Base-by-base conservation (phyloP, 1,140 invertebrate species). In the Teleopsis dalmanni region DNA sequence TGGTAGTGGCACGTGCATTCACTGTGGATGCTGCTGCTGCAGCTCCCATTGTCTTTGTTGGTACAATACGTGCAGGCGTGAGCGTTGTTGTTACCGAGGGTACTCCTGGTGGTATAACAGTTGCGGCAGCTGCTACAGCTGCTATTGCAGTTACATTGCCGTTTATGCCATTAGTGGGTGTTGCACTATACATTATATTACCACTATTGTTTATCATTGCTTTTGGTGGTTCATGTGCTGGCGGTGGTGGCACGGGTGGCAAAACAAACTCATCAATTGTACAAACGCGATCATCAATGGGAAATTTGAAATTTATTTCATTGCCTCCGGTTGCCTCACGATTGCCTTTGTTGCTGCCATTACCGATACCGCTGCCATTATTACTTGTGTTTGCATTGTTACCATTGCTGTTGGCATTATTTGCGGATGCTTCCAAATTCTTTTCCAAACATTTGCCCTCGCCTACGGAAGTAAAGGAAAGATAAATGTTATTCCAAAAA, bases 221-320 rank as follows among this genome's bases (percentile, higher is more conserved):
- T 22, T 5, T 23, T 35, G 42, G 52, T 33, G 47, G 37, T 27
- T 45, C 22, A 31, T 47, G 42, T 16, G 38, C 14, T 2, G 57
- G 57, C n/a, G 61, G 60, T 18, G 62, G 57, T 9, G 66, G 60
- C 18, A 64, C 53, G 23, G 64, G 56, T 1, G 62, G 60, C 42
- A 65, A 35, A 6, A 68, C 54, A 26, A 71, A 47, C 18, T 71
- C 67, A 52, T 71, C 68, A 52, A 70, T 66, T 22, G 68, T 71
- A 50, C 68, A 71, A 25, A 70, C 66, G 22, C 63, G 62, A 58
- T 71, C 68, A 34, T 68, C 67, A 26, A 70, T 62, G 49, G 65
- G 67, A 48, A 70, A 71, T 31, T 62, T 70, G 40, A 71, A 71
- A 59, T 65, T 71, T 33, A 68, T 70, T 57, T 71, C 68, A 41